Conservation (phyloP, 2,888 invertebrate species). For the Encarsia formosa region DNA sequence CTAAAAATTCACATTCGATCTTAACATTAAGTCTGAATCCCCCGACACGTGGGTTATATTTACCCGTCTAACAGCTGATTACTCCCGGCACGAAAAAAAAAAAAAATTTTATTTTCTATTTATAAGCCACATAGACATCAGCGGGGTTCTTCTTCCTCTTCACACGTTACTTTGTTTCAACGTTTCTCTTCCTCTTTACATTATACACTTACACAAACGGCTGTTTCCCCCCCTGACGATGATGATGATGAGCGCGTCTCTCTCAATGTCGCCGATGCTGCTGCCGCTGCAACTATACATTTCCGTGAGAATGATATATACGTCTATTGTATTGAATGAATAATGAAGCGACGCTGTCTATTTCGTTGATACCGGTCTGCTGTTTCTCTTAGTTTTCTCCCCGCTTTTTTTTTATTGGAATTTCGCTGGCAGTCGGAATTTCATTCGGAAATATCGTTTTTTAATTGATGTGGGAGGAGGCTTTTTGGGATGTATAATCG, state of each 20-base stretch:
- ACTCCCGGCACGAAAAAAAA: no score
- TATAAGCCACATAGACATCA: no score
- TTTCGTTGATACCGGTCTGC: conserved; percentile 18
- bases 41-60: no score
- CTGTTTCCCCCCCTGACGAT: conserved; percentile 4
- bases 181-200: background rate
- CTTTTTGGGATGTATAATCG: no score
- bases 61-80: no score
- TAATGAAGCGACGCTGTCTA: conserved; percentile 20
- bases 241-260: no score
- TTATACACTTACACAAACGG: conserved; percentile 1
- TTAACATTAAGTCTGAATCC: no score
- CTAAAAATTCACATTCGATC: no score
- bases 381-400: conserved; percentile 3
- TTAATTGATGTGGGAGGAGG: conserved; percentile 21
- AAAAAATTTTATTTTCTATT: no score
- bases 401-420: background rate
- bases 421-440: background rate
- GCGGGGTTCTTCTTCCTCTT: background rate
- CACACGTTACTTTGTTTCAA: conserved; percentile 11
- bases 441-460: conserved; percentile 8
- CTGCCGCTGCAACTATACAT: conserved; percentile 8
- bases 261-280: conserved; percentile 1
- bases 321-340: conserved; percentile 21
- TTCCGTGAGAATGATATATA: conserved; percentile 23